These are phyloP conservation scores for Kryptolebias marmoratus DNA, from an alignment of 2,113 vertebrate species.

Conservation along the genomic window DNA sequence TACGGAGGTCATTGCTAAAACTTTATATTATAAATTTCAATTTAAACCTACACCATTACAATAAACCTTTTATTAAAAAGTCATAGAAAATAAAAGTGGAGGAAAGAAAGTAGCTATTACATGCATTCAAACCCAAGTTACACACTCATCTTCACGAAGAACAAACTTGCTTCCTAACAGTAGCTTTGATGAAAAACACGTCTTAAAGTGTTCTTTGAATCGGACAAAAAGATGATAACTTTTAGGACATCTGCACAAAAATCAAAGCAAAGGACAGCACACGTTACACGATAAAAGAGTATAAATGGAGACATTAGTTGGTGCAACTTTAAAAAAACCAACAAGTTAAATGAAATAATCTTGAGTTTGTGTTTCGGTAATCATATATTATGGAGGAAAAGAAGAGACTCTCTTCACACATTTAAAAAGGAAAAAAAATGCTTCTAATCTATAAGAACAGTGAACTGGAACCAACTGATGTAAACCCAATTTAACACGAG, in stretches of 20 bases:
- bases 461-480: background rate
- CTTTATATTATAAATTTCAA: too few species aligned
- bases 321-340: constrained; percentile 43
- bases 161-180: constrained; percentile 27
- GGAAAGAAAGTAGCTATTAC: constrained; percentile 13
- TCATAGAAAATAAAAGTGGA: constrained; percentile 7
- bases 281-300: constrained; percentile 21
- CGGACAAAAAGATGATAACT: constrained; percentile 2
- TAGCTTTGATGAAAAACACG: constrained; percentile 41
- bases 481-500: constrained; percentile 20
- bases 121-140: constrained; percentile 9
- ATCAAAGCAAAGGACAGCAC: constrained; percentile 33
- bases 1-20: too few species aligned
- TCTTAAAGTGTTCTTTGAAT: constrained; percentile 7
- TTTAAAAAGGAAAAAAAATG: background rate
- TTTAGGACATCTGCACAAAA: background rate
- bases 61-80: constrained; percentile 55
- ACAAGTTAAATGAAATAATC: background rate
- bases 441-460: background rate
- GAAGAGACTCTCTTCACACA: background rate
- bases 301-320: constrained; percentile 20
- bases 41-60: too few species aligned
- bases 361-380: background rate
- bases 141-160: constrained; percentile 13
- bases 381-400: background rate